These are phyloP conservation scores for Gryon sp. DNA, from an alignment of 1,140 invertebrate species.

Conservation along the genomic window DNA sequence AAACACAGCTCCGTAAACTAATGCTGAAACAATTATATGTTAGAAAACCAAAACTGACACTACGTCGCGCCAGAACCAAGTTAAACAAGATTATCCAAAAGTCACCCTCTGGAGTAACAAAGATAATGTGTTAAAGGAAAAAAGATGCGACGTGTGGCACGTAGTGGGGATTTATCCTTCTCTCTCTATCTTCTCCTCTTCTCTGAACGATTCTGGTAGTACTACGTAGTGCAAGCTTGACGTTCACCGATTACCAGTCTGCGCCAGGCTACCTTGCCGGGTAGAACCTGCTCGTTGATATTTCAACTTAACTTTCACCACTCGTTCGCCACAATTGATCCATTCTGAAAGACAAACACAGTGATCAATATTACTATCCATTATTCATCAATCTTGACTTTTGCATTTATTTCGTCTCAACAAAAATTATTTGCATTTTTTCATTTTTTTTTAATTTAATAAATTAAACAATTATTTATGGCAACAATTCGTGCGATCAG, in stretches of 20 bases:
- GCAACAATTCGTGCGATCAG: neutral
- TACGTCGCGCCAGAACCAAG: neutral
- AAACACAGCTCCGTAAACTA: too few relatives aligned
- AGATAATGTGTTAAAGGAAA: constrained; percentile 54
- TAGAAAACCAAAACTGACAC: too few relatives aligned
- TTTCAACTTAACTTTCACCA: constrained; percentile 15
- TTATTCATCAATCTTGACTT: too few relatives aligned
- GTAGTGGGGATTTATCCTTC: constrained; percentile 55
- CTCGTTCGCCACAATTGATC: constrained; percentile 5
- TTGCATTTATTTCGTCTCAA: too few relatives aligned
- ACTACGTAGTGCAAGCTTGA: constrained; percentile 56
- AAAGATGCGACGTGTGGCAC: constrained; percentile 24
- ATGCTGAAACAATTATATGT: too few relatives aligned
- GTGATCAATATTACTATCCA: too few relatives aligned
- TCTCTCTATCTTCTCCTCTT: constrained; percentile 32
- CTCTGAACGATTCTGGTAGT: constrained; percentile 56
- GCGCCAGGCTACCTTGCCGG: constrained; percentile 54
- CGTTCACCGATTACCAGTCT: constrained; percentile 60
- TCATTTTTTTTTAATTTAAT: too few relatives aligned
- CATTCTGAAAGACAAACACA: neutral
- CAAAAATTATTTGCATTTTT: too few relatives aligned
- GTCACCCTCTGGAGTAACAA: constrained; percentile 59
- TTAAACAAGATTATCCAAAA: constrained; percentile 15
- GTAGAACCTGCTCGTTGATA: constrained; percentile 40
- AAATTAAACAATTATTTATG: too few relatives aligned